Evolutionary conservation across 2,888 invertebrate species (phyloP).

Genomic region (Sphecodes monilicornis): DNA sequence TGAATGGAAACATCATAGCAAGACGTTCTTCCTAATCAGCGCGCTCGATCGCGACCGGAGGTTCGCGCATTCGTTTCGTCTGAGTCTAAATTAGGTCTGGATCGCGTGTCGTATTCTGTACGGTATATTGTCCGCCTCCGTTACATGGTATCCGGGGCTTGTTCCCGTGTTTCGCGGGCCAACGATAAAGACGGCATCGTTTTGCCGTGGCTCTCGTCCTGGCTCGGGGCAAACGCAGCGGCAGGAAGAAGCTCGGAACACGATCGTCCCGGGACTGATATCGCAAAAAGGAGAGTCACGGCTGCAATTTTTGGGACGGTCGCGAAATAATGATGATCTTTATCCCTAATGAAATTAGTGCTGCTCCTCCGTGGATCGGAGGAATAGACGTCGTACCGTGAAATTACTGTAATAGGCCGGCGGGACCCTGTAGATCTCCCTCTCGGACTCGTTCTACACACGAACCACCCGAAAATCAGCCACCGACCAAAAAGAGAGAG

Average conservation of each 20-base stretch:
- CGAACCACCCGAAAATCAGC: constrained; percentile 19
- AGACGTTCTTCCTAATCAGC: background rate
- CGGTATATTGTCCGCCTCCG: background rate
- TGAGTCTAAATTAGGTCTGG: constrained; percentile 6
- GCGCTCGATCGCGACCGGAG: background rate
- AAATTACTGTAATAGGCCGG: constrained; percentile 83
- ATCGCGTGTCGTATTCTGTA: constrained; percentile 3
- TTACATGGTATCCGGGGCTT: constrained; percentile 39
- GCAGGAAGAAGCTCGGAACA: constrained; percentile 49
- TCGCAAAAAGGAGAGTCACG: constrained; percentile 67
- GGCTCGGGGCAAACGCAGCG: constrained; percentile 39
- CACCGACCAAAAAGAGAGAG: background rate
- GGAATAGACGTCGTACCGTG: constrained; percentile 81
- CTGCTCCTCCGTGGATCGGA: constrained; percentile 78
- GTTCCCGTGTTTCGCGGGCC: constrained; percentile 17
- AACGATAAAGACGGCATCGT: constrained; percentile 44
- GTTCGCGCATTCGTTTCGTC: background rate
- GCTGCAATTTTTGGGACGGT: constrained; percentile 72
- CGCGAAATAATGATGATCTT: constrained; percentile 83
- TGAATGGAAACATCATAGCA: background rate
- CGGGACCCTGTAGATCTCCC: constrained; percentile 66
- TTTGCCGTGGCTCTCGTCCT: background rate
- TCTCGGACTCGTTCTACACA: constrained; percentile 24
- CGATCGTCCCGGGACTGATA: constrained; percentile 51
- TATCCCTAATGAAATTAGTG: constrained; percentile 84